Percentiles rank a stretch among this genome's conserved stretches.
phyloP scores from a whole-genome alignment of 2,113 vertebrate species.

The Gasterosteus nipponicus region DNA sequence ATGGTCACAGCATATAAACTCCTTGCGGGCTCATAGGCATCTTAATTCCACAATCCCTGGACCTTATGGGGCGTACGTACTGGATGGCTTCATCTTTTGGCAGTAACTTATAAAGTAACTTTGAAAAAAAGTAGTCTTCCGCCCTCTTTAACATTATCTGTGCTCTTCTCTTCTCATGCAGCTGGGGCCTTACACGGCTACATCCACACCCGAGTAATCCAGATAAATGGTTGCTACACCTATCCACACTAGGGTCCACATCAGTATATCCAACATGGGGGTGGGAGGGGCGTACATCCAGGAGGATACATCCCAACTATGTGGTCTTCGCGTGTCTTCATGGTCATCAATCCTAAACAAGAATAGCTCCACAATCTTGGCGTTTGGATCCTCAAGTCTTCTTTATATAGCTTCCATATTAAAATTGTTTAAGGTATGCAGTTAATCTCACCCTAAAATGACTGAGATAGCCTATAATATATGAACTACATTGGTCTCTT shows the following conservation, averaged over 20 bases:
- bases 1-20: slow-evolving; percentile 45
- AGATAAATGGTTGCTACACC: slow-evolving; percentile 61
- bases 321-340: slow-evolving; percentile 69
- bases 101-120: slow-evolving; percentile 26
- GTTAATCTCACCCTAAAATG: slow-evolving; percentile 37
- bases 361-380: slow-evolving; percentile 62
- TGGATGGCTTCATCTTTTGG: slow-evolving; percentile 30
- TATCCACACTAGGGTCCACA: slow-evolving; percentile 57
- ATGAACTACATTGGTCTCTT: slow-evolving; percentile 18
- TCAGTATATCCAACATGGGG: slow-evolving; percentile 73
- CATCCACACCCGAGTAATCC: slow-evolving; percentile 80
- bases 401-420: slow-evolving; percentile 52
- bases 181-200: slow-evolving; percentile 58
- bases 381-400: slow-evolving; percentile 56
- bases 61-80: slow-evolving; percentile 19
- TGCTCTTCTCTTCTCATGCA: slow-evolving; percentile 48
- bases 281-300: slow-evolving; percentile 60
- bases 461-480: slow-evolving; percentile 16
- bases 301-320: slow-evolving; percentile 57
- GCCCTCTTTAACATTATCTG: slow-evolving; percentile 24
- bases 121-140: slow-evolving; percentile 48
- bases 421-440: slow-evolving; percentile 1
- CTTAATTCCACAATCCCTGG: slow-evolving; percentile 64
- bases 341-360: slow-evolving; percentile 53
- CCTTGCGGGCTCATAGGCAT: slow-evolving; percentile 37